These are phyloP conservation scores for Linepithema humile DNA, from an alignment of 1,140 invertebrate genomes.

Conservation along the genomic window DNA sequence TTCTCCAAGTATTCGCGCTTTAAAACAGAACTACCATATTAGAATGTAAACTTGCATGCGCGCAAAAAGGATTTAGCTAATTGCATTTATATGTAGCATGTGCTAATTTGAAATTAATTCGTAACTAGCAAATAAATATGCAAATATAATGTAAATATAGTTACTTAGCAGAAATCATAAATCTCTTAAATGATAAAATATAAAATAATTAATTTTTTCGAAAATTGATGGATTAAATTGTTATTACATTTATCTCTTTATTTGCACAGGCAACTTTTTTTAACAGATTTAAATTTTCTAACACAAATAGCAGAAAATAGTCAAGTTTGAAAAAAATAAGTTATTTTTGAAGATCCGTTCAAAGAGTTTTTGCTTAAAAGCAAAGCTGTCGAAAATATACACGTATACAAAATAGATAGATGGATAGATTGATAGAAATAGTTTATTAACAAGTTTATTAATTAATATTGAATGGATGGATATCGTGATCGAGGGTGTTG, in stretches of 20 bases:
- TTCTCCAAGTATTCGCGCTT: constrained; percentile 3
- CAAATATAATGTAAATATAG: background rate
- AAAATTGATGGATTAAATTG: too few species aligned
- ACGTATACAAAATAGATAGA: background rate
- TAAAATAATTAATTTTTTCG: constrained; percentile 8
- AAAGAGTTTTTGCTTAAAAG: background rate
- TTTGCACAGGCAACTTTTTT: background rate
- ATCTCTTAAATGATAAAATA: background rate
- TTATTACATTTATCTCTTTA: background rate
- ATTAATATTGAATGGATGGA: background rate
- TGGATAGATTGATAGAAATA: background rate
- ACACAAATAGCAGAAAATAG: background rate
- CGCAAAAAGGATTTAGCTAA: background rate
- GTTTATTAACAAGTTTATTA: too few species aligned
- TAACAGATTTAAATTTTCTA: background rate
- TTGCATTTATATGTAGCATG: background rate
- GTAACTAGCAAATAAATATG: background rate
- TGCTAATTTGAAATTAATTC: background rate
- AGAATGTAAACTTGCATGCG: background rate
- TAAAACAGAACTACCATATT: background rate
- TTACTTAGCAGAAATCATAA: background rate
- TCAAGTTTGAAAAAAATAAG: background rate
- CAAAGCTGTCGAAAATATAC: too few species aligned
- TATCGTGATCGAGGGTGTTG: background rate
- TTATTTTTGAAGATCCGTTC: background rate